Base-by-base conservation (phyloP, 2,797 vertebrate genomes). In the Sebastes vulpes region DNA sequence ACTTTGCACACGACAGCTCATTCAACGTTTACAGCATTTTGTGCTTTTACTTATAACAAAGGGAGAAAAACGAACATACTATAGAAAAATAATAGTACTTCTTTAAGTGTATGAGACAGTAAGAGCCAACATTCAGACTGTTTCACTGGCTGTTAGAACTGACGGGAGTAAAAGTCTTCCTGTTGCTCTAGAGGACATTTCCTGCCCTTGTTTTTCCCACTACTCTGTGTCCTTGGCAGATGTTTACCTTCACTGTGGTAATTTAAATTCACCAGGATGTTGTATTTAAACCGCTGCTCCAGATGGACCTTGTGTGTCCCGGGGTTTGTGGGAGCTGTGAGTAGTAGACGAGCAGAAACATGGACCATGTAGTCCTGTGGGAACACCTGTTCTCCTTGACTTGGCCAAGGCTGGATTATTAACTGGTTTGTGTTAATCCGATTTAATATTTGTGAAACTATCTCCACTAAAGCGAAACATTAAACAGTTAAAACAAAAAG, bases 241-340 rank as follows among this genome's bases (percentile, higher is more conserved):
- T 16, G 5, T 68, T 58, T 46, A 18, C 52, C 57, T 54, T 69
- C 9, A 2, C 46, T 23, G 29, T 28, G 56, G 32, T 59, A 1
- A 56, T 57, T 72, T 59, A 26, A 64, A 77, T 70, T 75, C n/a
- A 69, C 14, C 58, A 18, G 64, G 46, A 72, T 72, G 61, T 79
- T 67, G 21, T 18, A 31, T 81, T 70, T 42, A 16, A 63, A 70
- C 61, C 7, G 5, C 21, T 26, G 46, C 50, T 74, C n/a, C 21
- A 23, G 64, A 64, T 77, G 60, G 65, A 57, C 6, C 38, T 18
- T 1, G 5, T 23, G 35, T 28, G 42, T 72, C 48, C 18, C 0
- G 10, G 52, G 50, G 16, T 65, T 50, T 70, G 12, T 25, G 46
- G 6, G 29, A 46, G 25, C 8, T 31, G 25, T 28, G 54, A 68